Evolutionary conservation across 2,888 invertebrate species (phyloP), one percentile per base, ranked within the genome.

Genomic region (Camptogramma bilineatum): DNA sequence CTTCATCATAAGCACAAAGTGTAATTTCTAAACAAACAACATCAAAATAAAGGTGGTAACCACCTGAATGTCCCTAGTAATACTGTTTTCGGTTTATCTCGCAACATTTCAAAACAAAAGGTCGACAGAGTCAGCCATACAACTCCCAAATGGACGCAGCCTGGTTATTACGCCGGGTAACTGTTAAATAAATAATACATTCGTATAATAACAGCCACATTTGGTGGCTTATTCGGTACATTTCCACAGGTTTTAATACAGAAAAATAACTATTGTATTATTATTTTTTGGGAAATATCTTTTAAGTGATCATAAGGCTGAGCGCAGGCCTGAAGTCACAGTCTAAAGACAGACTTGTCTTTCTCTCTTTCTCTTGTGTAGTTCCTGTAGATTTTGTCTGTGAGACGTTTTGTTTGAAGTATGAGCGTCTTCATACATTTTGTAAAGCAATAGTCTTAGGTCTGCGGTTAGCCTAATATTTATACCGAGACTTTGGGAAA

Each of bases 131-230:
- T 52, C 34, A 17, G 59, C 34, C 47, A 55, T 34, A 51, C 19
- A 52, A 56, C 46, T 52, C 52, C 52, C 39, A 47, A 52, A 34
- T 46, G 46, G 47, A 39, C 53, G 42, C 47, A n/a, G 34, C 21
- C 21, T 19, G 31, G 53, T 58, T 63, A 63, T 63, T 51, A 64
- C 50, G 10, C 9, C 24, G 18, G 53, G 24, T 57, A 50, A 54
- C 58, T 31, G 53, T 53, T 51, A 54, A 46, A 58, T 58, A 64
- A 64, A 64, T 64, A 64, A 63, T 39, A 63, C 48, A 57, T 53
- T 53, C 42, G 54, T 46, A 53, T 48, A 31, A 34, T 34, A 42
- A n/a, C n/a, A n/a, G n/a, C 58, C 34, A 58, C 48, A 57, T 57
- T 53, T 48, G 48, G 57, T 18, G 5, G 62, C 42, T 58, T 58